Conservation (phyloP, 2,113 vertebrate species). For the Emydocephalus ijimae region DNA sequence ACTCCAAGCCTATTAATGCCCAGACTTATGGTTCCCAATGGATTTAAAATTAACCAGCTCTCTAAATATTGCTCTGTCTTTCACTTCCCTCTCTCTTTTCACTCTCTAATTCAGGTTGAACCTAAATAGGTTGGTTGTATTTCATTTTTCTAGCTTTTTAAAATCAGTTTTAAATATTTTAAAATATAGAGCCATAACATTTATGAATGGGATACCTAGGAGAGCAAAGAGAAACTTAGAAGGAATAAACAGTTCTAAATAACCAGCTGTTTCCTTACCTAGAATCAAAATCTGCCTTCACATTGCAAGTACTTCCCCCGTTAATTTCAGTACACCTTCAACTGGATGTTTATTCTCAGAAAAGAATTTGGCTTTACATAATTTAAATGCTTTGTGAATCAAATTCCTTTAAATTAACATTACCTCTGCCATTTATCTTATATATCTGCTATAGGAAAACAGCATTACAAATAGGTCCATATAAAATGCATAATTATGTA, state of each 20-base stretch:
- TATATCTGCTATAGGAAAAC: slow-evolving; percentile 33
- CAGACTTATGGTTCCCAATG: slow-evolving; percentile 73
- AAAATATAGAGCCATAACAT: slow-evolving; percentile 72
- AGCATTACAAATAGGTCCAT: slow-evolving; percentile 18
- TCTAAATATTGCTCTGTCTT: slow-evolving; percentile 77
- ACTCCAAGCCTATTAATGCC: slow-evolving; percentile 78
- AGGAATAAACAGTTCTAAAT: slow-evolving; percentile 69
- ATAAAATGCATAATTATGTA: background rate
- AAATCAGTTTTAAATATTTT: slow-evolving; percentile 63
- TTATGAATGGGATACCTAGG: slow-evolving; percentile 68
- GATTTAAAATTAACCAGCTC: slow-evolving; percentile 80
- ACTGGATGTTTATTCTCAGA: slow-evolving; percentile 47
- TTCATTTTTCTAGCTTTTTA: slow-evolving; percentile 68
- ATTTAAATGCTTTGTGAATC: slow-evolving; percentile 59
- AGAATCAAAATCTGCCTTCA: slow-evolving; percentile 65
- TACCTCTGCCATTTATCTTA: slow-evolving; percentile 18
- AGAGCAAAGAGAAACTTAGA: slow-evolving; percentile 70
- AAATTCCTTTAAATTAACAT: slow-evolving; percentile 51
- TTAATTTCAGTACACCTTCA: slow-evolving; percentile 42
- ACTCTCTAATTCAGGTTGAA: slow-evolving; percentile 64
- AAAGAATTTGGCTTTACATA: slow-evolving; percentile 64
- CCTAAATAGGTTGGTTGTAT: slow-evolving; percentile 74
- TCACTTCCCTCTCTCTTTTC: slow-evolving; percentile 71
- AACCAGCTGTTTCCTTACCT: slow-evolving; percentile 60
- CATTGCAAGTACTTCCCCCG: slow-evolving; percentile 42